Evolutionary conservation across 2,113 vertebrate genomes (phyloP).

Genomic region (Nibea albiflora): DNA sequence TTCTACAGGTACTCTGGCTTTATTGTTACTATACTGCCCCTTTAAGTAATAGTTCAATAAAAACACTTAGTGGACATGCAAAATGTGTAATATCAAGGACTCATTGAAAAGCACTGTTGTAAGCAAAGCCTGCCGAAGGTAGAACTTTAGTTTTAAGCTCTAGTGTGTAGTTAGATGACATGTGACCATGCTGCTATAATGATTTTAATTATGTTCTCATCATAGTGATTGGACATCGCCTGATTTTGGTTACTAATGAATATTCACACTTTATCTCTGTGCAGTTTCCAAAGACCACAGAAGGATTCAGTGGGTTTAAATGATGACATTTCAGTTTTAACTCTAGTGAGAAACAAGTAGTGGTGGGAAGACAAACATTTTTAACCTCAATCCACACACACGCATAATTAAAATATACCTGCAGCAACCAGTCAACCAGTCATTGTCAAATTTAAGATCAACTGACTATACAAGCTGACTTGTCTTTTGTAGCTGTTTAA

Average conservation of each 20-base stretch:
- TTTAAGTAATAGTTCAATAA: too few relatives aligned
- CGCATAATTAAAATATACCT: not conserved
- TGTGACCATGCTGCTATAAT: not conserved
- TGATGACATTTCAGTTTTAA: not conserved
- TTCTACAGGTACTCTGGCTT: not conserved
- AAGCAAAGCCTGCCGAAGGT: not conserved
- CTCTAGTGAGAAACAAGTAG: not conserved
- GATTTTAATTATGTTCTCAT: not conserved
- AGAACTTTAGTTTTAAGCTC: not conserved
- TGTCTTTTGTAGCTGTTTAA: constrained; percentile 17
- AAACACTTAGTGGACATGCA: not conserved
- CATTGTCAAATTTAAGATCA: constrained; percentile 7
- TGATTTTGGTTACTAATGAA: constrained; percentile 1
- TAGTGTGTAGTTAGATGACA: not conserved
- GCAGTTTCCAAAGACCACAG: not conserved
- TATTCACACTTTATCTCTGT: not conserved
- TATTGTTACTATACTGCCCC: not conserved
- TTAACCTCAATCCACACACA: not conserved
- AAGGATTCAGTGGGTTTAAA: not conserved
- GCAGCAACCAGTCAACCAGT: not conserved
- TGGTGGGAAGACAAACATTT: not conserved
- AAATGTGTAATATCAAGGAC: not conserved
- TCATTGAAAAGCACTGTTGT: not conserved
- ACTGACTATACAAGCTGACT: not conserved
- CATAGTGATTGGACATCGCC: too few relatives aligned